Evolutionary conservation across 1,140 invertebrate genomes (phyloP), one percentile per base, ranked within the genome.

Genomic region (Papilio dardanus): DNA sequence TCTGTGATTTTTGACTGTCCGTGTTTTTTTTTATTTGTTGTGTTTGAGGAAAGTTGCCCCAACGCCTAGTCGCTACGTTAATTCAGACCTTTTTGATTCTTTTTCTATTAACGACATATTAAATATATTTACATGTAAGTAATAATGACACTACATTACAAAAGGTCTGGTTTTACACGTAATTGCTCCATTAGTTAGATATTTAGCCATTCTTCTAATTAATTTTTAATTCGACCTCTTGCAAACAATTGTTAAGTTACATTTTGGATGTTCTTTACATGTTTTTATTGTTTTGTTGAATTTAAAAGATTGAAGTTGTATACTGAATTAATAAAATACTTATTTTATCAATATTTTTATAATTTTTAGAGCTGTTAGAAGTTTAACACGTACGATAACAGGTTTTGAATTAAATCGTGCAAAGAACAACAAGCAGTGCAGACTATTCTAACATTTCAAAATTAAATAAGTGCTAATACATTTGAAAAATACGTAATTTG

Each of bases 141-240:
- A 28, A 69, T 54, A 74, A 33, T 14, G 74, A 66, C 50, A 78
- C 50, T 77, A 28, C 74, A 67, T 86, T 86, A 81, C 83, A 88
- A 89, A 90, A 90, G 88, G 84, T 91, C 90, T 90, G 83, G 83
- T 86, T 84, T 82, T 83, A 83, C 81, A 85, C 86, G 81, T 87
- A 86, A 88, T 90, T 88, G 88, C 89, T 92, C 90, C 87, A 91
- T 92, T 92, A 92, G 89, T 88, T 92, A 92, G 88, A 88, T 79
- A 88, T 89, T 90, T 93, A 92, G 91, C 79, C 85, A 89, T 92
- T 92, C 85, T 90, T 89, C 78, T 90, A 91, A 91, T 91, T 85
- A 76, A n/a, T 87, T 89, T 86, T 86, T 85, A 79, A 85, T 88
- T 90, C 86, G 91, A 92, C 85, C 82, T 86, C 85, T 82, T 81